phyloP scores from a whole-genome alignment of 2,113 vertebrate species.

The Xiphophorus maculatus region DNA sequence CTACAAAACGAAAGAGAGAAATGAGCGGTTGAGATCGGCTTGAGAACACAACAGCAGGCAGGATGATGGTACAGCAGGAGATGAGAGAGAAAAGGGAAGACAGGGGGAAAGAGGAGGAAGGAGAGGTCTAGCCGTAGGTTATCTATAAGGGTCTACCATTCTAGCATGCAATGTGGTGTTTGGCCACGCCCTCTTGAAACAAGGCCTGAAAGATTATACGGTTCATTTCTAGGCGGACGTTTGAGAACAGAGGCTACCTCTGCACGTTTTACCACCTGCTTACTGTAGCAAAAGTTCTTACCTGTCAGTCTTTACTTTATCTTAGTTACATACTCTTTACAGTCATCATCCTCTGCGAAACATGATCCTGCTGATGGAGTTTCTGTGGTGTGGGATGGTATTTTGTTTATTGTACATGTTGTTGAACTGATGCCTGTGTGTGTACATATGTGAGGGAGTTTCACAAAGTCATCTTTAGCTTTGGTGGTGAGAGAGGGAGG shows the following conservation, averaged over 20 bases:
- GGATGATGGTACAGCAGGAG: slow-evolving; percentile 70
- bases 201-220: slow-evolving; percentile 74
- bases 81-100: slow-evolving; percentile 52
- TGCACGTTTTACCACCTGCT: slow-evolving; percentile 72
- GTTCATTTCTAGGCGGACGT: slow-evolving; percentile 69
- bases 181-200: slow-evolving; percentile 83
- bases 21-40: slow-evolving; percentile 74
- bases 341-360: slow-evolving; percentile 73
- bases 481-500: slow-evolving; percentile 52
- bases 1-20: slow-evolving; percentile 79
- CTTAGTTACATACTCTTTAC: slow-evolving; percentile 67
- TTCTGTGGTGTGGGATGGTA: slow-evolving; percentile 62
- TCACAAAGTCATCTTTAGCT: slow-evolving; percentile 35
- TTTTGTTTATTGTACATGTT: slow-evolving; percentile 45
- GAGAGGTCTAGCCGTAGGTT: slow-evolving; percentile 74
- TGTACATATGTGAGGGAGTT: slow-evolving; percentile 50
- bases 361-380: slow-evolving; percentile 69
- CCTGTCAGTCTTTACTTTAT: slow-evolving; percentile 40
- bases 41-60: slow-evolving; percentile 78
- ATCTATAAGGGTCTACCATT: slow-evolving; percentile 82
- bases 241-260: slow-evolving; percentile 69
- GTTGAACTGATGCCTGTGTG: slow-evolving; percentile 39
- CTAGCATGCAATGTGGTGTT: slow-evolving; percentile 98
- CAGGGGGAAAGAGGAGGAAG: slow-evolving; percentile 60
- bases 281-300: slow-evolving; percentile 74